Conservation (phyloP, 1,140 invertebrate genomes). For the Vanessa tameamea region DNA sequence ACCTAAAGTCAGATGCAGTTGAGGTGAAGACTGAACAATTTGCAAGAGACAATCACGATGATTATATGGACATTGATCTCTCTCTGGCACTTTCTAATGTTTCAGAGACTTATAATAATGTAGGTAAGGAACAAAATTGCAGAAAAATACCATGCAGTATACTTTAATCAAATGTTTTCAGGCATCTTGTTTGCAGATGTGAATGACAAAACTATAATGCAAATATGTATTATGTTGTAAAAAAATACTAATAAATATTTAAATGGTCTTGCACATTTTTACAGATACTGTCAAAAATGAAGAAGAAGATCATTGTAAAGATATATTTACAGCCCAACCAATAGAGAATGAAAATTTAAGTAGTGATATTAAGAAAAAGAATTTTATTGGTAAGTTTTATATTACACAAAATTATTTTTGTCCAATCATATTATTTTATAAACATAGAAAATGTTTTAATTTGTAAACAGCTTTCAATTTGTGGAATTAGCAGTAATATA, state of each 20-base stretch:
- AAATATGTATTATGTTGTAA: too few species aligned
- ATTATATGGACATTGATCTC: slow-evolving; percentile 42
- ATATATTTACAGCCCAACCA: neutral
- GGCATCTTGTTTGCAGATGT: too few species aligned
- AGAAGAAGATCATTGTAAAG: slow-evolving; percentile 19
- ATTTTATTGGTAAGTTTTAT: slow-evolving; percentile 16
- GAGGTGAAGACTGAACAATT: slow-evolving; percentile 34
- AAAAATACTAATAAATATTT: too few species aligned
- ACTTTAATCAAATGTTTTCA: too few species aligned
- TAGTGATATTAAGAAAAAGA: slow-evolving; percentile 1
- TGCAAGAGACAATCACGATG: slow-evolving; percentile 39
- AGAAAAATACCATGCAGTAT: neutral
- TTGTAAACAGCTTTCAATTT: too few species aligned
- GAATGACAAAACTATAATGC: too few species aligned
- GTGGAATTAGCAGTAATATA: too few species aligned
- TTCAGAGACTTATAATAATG: slow-evolving; percentile 25
- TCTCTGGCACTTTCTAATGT: slow-evolving; percentile 25
- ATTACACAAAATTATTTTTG: too few species aligned
- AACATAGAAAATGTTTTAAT: too few species aligned
- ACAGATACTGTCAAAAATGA: slow-evolving; percentile 36
- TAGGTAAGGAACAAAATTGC: slow-evolving; percentile 22
- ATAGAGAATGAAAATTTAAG: slow-evolving; percentile 9
- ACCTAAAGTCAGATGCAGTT: slow-evolving; percentile 16
- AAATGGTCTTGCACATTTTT: neutral
- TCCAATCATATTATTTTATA: too few species aligned